Percentiles rank a stretch among this genome's conserved stretches.
Evolutionary conservation across 2,113 vertebrate genomes (phyloP).

Genomic region (Crotalus tigris): DNA sequence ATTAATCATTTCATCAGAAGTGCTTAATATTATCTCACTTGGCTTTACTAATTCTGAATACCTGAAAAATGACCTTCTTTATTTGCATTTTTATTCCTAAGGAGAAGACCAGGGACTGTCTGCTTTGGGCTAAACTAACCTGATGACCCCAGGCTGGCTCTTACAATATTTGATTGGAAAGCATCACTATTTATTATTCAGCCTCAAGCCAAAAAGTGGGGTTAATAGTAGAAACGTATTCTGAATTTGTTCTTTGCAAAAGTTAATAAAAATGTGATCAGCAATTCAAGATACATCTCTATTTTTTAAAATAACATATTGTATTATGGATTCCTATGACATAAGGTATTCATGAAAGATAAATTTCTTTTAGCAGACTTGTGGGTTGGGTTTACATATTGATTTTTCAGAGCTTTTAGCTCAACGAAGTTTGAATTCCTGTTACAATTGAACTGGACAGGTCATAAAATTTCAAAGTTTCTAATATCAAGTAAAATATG

Average conservation of each 20-base stretch:
- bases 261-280: background rate
- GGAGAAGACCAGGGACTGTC: background rate
- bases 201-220: background rate
- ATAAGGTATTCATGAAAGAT: background rate
- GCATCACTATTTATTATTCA: background rate
- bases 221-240: background rate
- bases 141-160: background rate
- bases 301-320: background rate
- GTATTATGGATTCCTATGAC: background rate
- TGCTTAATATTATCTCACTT: background rate
- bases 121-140: background rate
- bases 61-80: background rate
- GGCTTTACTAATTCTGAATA: background rate
- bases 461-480: background rate
- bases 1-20: background rate
- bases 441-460: background rate
- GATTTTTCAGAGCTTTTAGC: background rate
- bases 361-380: background rate
- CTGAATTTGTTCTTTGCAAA: background rate
- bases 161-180: background rate
- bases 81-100: background rate
- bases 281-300: background rate
- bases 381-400: background rate
- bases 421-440: background rate
- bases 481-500: background rate